Base-by-base conservation (phyloP, 37 sponge, comb jelly and placozoan species). In the Ianthella basta region DNA sequence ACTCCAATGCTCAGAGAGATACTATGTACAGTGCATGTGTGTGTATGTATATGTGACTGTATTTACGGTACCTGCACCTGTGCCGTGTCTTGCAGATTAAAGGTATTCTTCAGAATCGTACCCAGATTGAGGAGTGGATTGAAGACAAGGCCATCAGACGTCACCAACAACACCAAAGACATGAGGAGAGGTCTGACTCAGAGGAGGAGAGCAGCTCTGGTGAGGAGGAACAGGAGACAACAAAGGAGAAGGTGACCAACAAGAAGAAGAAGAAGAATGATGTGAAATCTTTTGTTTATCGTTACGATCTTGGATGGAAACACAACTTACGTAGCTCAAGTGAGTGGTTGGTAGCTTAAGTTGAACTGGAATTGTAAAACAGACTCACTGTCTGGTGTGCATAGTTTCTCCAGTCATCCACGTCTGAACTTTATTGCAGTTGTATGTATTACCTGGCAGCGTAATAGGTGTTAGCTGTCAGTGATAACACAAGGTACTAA, bases 91-190 rank as follows among this genome's bases (percentile, higher is more conserved):
- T 80, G 4, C 86, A 97, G 94, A 50, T 97, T 38, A 86, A 68
- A 29, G 59, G 81, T 23, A 84, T 97, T 18, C 30, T 83, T 2
- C 64, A 72, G 29, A 97, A 97, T 55, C 50, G 70, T 8, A 97
- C 97, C 12, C 89, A 92, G 41, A 90, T 97, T 8, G 97, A 97
- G 75, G 89, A 90, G 68, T 97, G 95, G 97, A 96, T 96, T 23
- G n/a, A 86, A 40, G 83, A 88, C 15, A 93, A 93, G 83, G 94
- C 89, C 36, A 23, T 54, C 15, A 32, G 53, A 44, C 50, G 50
- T 3, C 3, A 8, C 6, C 8, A 8, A 8, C 50, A 24, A 41
- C 53, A 75, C 1, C 12, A 15, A 8, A 16, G 53, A 4, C 38
- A 75, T 24, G 34, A 12, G 50, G 50, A 44, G 3, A 8, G 50